A percentile compares a stretch with the other conserved stretches of the same genome.
Evolutionary conservation across 2,797 vertebrate species (phyloP).

Genomic region (Gymnothorax javanicus): DNA sequence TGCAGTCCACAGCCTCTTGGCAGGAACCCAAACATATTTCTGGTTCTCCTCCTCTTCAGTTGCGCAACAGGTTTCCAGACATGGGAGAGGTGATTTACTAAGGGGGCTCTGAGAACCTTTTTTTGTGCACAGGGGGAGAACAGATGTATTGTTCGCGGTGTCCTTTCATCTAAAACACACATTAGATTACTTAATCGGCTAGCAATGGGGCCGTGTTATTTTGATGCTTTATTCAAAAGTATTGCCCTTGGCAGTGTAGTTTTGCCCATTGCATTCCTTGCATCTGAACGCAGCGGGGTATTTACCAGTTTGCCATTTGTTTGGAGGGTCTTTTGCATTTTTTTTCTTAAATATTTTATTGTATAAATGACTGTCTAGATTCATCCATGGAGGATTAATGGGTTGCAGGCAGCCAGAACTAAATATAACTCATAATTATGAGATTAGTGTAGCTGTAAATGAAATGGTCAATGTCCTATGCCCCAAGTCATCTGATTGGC

Average conservation of each 20-base stretch:
- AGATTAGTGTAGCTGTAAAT: not conserved
- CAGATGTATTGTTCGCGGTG: too few relatives aligned
- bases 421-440: conserved; percentile 23
- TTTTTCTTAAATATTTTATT: not conserved
- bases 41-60: not conserved
- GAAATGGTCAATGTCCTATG: not conserved
- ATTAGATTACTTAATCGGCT: not conserved
- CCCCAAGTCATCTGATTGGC: conserved; percentile 30
- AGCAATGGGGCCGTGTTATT: too few relatives aligned
- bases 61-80: not conserved
- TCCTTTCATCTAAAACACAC: not conserved
- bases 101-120: not conserved
- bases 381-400: conserved; percentile 6
- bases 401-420: conserved; percentile 18
- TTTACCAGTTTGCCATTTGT: too few relatives aligned
- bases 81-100: too few relatives aligned
- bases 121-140: not conserved
- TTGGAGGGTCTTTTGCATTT: not conserved
- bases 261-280: too few relatives aligned
- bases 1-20: conserved; percentile 2
- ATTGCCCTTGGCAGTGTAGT: too few relatives aligned
- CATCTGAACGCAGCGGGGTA: too few relatives aligned
- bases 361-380: not conserved
- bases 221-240: too few relatives aligned
- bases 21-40: not conserved